Conservation (phyloP, 2,797 vertebrate genomes). For the Heliangelus exortis region DNA sequence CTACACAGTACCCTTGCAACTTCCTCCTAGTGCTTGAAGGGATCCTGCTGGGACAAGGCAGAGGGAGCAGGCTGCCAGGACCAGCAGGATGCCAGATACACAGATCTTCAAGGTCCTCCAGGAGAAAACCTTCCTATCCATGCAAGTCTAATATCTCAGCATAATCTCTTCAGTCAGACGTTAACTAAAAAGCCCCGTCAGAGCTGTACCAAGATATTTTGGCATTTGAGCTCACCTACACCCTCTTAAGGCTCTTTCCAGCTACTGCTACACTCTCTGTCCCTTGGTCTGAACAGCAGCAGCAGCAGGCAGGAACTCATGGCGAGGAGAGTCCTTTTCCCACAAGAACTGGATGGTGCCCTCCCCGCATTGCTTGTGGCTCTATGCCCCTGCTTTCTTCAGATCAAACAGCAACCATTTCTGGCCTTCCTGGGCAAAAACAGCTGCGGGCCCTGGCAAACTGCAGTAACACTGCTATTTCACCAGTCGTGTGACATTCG, state of each 20-base stretch:
- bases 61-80: not conserved
- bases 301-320: not conserved
- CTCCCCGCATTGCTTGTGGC: not conserved
- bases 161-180: not conserved
- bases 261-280: not conserved
- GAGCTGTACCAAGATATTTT: not conserved
- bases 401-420: no score
- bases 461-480: not conserved
- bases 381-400: no score
- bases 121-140: not conserved
- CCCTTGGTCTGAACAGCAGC: not conserved
- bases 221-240: not conserved
- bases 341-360: rapidly evolving
- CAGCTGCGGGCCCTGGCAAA: not conserved
- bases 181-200: not conserved
- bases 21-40: not conserved
- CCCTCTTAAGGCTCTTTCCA: not conserved
- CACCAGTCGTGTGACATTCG: not conserved
- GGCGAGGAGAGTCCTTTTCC: not conserved
- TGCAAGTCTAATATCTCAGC: not conserved
- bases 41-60: no score
- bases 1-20: not conserved
- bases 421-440: not conserved
- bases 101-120: not conserved
- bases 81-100: not conserved